phyloP scores from a whole-genome alignment of 2,113 vertebrate species.

The Protobothrops flavoviridis region DNA sequence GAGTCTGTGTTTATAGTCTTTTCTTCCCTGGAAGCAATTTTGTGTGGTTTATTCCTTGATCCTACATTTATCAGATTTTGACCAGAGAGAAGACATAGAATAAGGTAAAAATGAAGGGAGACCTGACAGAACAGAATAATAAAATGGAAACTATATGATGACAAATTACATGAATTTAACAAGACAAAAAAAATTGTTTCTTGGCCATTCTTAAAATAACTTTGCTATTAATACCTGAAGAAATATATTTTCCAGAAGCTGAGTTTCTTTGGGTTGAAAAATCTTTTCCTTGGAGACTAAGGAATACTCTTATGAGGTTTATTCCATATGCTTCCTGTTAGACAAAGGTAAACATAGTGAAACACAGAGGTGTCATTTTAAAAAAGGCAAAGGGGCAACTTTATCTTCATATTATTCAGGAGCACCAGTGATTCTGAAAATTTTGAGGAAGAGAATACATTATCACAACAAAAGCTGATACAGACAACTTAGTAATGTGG shows the following conservation, averaged over 20 bases:
- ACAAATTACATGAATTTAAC: slow-evolving; percentile 17
- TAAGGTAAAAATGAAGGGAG: slow-evolving; percentile 5
- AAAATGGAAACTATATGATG: slow-evolving; percentile 37
- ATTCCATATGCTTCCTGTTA: neutral
- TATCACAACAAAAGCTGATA: neutral
- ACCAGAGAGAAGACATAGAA: neutral
- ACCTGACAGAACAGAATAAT: slow-evolving; percentile 26
- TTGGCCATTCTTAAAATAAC: slow-evolving; percentile 18
- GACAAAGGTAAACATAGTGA: neutral
- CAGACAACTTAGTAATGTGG: neutral
- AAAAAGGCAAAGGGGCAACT: neutral
- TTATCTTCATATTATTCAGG: neutral
- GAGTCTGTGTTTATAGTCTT: neutral
- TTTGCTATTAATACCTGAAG: neutral
- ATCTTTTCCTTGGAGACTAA: neutral
- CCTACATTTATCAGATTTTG: slow-evolving; percentile 27
- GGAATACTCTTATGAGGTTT: neutral
- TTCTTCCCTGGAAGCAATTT: slow-evolving; percentile 47
- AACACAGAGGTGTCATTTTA: neutral
- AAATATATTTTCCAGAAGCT: neutral
- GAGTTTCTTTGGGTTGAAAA: neutral
- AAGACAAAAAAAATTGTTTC: neutral
- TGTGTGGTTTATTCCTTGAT: slow-evolving; percentile 20
- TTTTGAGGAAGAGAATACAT: neutral
- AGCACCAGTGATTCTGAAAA: neutral